phyloP scores from a whole-genome alignment of 2,888 invertebrate species.

The Neocrepidodera transversa region DNA sequence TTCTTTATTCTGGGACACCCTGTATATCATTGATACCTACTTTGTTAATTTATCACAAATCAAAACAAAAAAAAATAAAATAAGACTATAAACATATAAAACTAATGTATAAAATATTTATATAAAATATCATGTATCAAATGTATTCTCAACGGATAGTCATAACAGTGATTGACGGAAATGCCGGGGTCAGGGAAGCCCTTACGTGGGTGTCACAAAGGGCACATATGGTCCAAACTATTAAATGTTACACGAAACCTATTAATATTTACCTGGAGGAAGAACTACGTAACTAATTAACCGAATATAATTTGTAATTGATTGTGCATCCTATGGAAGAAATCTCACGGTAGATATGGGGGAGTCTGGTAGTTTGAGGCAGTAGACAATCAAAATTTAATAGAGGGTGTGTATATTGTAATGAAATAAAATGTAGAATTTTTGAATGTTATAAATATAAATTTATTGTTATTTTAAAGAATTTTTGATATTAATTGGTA shows the following conservation, averaged over 20 bases:
- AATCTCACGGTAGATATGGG: conserved; percentile 6
- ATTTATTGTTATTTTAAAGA: no score
- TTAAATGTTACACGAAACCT: conserved; percentile 39
- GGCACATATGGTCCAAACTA: conserved; percentile 39
- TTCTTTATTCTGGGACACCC: no score
- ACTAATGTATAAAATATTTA: neutral
- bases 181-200: conserved; percentile 48
- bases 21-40: no score
- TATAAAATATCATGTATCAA: neutral
- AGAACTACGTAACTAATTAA: conserved; percentile 41
- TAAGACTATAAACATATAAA: no score
- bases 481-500: no score
- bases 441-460: no score
- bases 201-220: conserved; percentile 24
- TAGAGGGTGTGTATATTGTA: no score
- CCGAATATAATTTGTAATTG: conserved; percentile 45
- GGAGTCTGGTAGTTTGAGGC: neutral
- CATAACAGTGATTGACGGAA: conserved; percentile 55
- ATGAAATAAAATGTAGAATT: no score
- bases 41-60: no score
- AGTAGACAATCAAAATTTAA: neutral
- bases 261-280: conserved; percentile 39
- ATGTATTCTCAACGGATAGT: neutral
- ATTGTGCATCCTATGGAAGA: conserved; percentile 38
- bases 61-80: no score